phyloP scores from a whole-genome alignment of 2,888 invertebrate species.

The Mesorhabditis sp. region DNA sequence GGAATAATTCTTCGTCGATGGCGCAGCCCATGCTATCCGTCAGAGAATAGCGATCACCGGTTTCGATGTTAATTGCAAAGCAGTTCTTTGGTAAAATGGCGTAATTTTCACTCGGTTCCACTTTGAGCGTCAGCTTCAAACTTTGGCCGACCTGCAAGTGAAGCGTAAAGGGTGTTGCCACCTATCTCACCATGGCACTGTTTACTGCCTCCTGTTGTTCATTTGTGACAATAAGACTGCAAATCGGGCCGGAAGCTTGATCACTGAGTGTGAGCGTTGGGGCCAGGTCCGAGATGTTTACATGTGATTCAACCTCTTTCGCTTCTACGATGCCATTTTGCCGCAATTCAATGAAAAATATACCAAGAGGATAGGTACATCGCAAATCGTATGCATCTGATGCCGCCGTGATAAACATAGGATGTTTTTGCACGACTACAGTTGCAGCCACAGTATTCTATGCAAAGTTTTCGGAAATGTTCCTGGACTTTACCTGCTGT shows the following conservation, averaged over 20 bases:
- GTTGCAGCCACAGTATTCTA: slow-evolving; percentile 63
- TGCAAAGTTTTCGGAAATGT: not conserved
- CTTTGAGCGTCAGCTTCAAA: slow-evolving; percentile 31
- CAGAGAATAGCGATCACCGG: slow-evolving; percentile 52
- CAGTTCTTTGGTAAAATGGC: slow-evolving; percentile 54
- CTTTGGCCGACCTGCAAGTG: slow-evolving; percentile 27
- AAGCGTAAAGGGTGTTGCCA: not conserved
- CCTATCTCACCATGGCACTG: slow-evolving; percentile 38
- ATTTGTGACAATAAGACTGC: slow-evolving; percentile 44
- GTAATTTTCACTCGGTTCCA: slow-evolving; percentile 28
- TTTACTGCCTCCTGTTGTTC: slow-evolving; percentile 34
- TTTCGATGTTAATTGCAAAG: slow-evolving; percentile 56
- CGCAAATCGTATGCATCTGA: slow-evolving; percentile 93
- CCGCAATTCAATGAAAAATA: slow-evolving; percentile 67
- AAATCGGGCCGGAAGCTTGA: slow-evolving; percentile 25
- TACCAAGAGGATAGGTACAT: slow-evolving; percentile 85
- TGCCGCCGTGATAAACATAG: slow-evolving; percentile 85
- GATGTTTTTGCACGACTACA: slow-evolving; percentile 90
- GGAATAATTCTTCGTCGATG: slow-evolving; percentile 56
- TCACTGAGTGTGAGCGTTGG: slow-evolving; percentile 41
- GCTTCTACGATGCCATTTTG: slow-evolving; percentile 8
- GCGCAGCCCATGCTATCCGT: slow-evolving; percentile 57
- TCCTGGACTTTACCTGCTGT: slow-evolving; percentile 31
- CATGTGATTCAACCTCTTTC: slow-evolving; percentile 31
- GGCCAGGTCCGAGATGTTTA: slow-evolving; percentile 63